Evolutionary conservation across 2,888 invertebrate genomes (phyloP), one percentile per base, ranked within the genome.

Genomic region (Odontomyia ornata): DNA sequence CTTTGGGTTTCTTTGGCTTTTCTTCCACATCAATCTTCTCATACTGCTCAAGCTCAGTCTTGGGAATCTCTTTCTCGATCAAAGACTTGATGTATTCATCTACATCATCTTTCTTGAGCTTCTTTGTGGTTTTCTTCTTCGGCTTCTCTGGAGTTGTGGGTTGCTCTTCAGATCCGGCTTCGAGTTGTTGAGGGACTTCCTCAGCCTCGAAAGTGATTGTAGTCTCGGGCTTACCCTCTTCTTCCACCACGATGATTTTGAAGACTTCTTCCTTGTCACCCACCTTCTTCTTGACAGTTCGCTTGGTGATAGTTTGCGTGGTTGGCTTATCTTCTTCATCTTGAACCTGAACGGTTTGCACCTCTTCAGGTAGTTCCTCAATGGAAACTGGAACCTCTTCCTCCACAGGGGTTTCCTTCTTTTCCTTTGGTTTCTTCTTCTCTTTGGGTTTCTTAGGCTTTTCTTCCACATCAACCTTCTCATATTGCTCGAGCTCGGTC

Each of bases 161-260:
- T 36, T 62, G n/a, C 67, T 75, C 80, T 79, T 83, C 81, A 77
- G 84, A 82, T 7, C 0, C 21, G 15, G 79, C 81, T 25, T 46
- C 71, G 13, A 9, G 0, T 60, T 79, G 83, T 81, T 85, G 83
- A 77, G 52, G 83, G 82, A 81, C 81, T 82, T 89, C 87, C 1
- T 85, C 84, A 73, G 86, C 86, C 52, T 85, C 84, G 36, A 89
- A 85, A 3, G 86, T 83, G 0, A 87, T 82, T 65, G 88, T 84
- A 0, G 88, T 85, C 83, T 88, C 84, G 0, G 84, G 83, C 56
- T 86, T 83, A 13, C 84, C 85, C 77, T 88, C 86, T 77, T 86
- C 86, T 77, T 84, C 83, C 1, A 86, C 84, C 28, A 87, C 87
- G 0, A 84, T 79, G 23, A 88, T 85, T 83, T 87, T 84, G 13